Conservation (phyloP, 2,113 vertebrate genomes). For the Syrrhaptes paradoxus region DNA sequence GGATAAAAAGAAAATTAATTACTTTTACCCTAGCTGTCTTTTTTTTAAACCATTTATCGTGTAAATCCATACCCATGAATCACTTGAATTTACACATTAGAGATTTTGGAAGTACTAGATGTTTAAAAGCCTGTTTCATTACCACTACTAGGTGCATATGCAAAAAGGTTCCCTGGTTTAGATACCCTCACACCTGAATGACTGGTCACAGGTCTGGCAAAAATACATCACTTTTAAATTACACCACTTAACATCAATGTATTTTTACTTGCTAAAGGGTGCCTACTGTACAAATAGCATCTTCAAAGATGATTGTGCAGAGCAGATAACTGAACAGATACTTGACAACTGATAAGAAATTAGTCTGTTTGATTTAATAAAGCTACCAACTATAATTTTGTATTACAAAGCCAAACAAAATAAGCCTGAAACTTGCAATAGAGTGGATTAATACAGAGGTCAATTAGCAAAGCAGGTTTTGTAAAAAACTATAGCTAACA, state of each 20-base stretch:
- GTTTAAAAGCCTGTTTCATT: not conserved
- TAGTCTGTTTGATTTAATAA: not conserved
- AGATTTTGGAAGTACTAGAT: not conserved
- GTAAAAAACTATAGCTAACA: not conserved
- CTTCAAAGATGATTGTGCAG: not conserved
- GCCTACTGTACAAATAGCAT: not conserved
- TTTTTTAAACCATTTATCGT: not conserved
- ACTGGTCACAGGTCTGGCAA: not conserved
- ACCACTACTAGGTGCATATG: not conserved
- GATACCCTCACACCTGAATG: not conserved
- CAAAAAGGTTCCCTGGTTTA: not conserved
- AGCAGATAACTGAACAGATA: not conserved
- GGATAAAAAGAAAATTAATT: not conserved
- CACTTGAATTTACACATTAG: not conserved
- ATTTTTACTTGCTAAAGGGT: slow-evolving; percentile 1
- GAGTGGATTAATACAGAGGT: not conserved
- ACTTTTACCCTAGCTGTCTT: not conserved
- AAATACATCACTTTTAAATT: slow-evolving; percentile 5
- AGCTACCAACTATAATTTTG: not conserved
- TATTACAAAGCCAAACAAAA: not conserved
- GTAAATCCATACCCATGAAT: not conserved
- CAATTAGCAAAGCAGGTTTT: not conserved
- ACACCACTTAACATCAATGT: not conserved
- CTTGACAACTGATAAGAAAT: not conserved
- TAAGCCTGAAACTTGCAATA: not conserved